Evolutionary conservation across 37 sponge, comb jelly and placozoan genomes (phyloP), one percentile per base, ranked within the genome.

Genomic region (Haliclona indistincta): DNA sequence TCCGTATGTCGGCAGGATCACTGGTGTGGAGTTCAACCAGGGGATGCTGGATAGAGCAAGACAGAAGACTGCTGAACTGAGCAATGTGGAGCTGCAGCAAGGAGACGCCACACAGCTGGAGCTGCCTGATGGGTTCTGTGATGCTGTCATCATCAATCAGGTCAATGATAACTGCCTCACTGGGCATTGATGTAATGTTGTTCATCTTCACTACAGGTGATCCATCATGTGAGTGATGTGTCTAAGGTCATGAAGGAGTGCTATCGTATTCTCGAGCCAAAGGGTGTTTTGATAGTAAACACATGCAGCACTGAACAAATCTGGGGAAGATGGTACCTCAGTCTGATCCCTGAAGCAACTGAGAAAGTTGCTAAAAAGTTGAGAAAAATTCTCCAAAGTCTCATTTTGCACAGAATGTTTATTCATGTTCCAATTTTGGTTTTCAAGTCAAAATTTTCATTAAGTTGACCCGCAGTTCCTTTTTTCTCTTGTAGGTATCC

Each of bases 21-120:
- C 64, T 45, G 76, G 76, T 10, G 19, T 75, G 45, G 76, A 75
- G 17, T 75, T 34, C 11, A 75, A 63, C 52, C 6, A 6, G 20
- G 76, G 76, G 8, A 75, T 75, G 76, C 33, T 75, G 65, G 65
- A 40, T 15, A 20, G 62, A 33, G 76, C 76, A 2, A 62, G 36
- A 52, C n/a, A 40, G 65, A 75, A 75, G 22, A 41, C 64, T 6
- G 52, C 10, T 0, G 47, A 63, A 1, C 28, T 75, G 43, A 55
- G 2, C 1, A 77, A 77, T 77, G 67, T 77, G 19, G 66, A 77
- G 23, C 3, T 77, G 28, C 0, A 17, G 53, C 38, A 64, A 20
- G 77, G 67, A 38, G 38, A 65, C 32, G 58, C 58, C 36, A 43
- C 54, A n/a, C 11, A 29, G 17, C n/a, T 77, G 20, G 52, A 45